Conservation (phyloP, 2,888 invertebrate species). For the Athalia cordata region DNA sequence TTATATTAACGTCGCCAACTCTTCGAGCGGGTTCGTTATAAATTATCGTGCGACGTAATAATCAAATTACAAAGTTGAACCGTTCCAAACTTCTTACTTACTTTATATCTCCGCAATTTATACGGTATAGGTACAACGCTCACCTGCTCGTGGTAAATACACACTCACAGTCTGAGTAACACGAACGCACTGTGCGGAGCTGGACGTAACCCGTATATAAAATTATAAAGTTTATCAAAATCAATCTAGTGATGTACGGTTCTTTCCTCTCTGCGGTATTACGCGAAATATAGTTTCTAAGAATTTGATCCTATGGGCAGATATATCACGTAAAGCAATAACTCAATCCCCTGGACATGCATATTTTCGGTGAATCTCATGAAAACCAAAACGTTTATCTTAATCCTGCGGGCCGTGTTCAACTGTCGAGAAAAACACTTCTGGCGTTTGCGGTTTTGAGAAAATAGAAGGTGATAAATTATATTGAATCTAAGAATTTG, state of each 20-base stretch:
- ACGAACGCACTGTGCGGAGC: not conserved
- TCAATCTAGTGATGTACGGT: slow-evolving; percentile 4
- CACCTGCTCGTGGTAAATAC: slow-evolving; percentile 1
- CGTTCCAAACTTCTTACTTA: slow-evolving; percentile 42
- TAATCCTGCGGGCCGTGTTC: not conserved
- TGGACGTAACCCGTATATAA: not conserved
- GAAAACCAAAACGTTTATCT: slow-evolving; percentile 19
- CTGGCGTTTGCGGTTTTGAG: not conserved
- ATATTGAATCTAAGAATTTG: slow-evolving; percentile 34
- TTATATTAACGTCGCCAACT: slow-evolving; percentile 64
- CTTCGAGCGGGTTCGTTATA: slow-evolving; percentile 60
- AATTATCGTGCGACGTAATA: slow-evolving; percentile 61
- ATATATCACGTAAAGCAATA: not conserved
- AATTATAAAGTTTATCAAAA: slow-evolving; percentile 26
- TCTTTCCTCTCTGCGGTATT: not conserved
- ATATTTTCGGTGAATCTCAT: slow-evolving; percentile 13
- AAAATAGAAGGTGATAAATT: not conserved
- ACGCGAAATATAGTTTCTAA: slow-evolving; percentile 3
- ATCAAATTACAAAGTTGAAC: slow-evolving; percentile 71
- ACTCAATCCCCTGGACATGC: not conserved
- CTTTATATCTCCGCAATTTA: slow-evolving; percentile 26
- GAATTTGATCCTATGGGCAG: slow-evolving; percentile 8
- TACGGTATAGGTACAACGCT: slow-evolving; percentile 22
- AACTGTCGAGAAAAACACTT: slow-evolving; percentile 20
- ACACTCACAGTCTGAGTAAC: not conserved